A percentile compares a stretch with the other conserved stretches of the same genome.
Evolutionary conservation across 2,888 invertebrate species (phyloP).

Genomic region (Agrilus biguttatus): DNA sequence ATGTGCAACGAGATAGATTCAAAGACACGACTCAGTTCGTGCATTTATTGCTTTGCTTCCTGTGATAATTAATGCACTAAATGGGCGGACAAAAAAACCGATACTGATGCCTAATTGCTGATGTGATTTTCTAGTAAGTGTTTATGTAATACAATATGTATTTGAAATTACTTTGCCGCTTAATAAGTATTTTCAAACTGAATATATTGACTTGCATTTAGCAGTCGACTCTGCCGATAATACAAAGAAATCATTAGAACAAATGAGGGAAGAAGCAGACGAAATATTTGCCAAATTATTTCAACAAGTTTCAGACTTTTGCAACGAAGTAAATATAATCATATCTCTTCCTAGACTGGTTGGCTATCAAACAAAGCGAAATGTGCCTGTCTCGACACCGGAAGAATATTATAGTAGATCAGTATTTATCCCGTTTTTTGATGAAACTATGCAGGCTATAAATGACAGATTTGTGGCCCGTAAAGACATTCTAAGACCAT

Average conservation of each 20-base stretch:
- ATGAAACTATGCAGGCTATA: conserved; percentile 2
- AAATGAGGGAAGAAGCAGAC: background rate
- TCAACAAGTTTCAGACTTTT: background rate
- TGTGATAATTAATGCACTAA: conserved; percentile 1
- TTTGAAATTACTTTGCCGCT: conserved; percentile 2
- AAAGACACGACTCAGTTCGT: conserved; percentile 1
- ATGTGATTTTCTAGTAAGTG: background rate
- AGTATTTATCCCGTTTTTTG: conserved; percentile 1
- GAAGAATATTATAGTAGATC: conserved; percentile 1
- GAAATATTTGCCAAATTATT: conserved; percentile 1
- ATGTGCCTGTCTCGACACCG: conserved; percentile 1
- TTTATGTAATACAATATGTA: too few relatives aligned
- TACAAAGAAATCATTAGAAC: background rate
- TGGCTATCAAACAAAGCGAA: background rate
- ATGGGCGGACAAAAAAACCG: conserved; percentile 2
- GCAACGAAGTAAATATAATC: background rate
- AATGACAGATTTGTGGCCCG: too few relatives aligned
- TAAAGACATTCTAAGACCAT: conserved; percentile 1
- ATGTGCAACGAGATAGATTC: background rate
- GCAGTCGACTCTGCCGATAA: conserved; percentile 1
- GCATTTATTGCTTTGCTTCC: conserved; percentile 1
- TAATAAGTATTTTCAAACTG: conserved; percentile 1
- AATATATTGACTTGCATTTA: conserved; percentile 1
- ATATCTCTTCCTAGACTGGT: background rate
- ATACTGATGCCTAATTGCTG: background rate